phyloP scores from a whole-genome alignment of 2,797 vertebrate genomes.

The Takifugu ocellatus region DNA sequence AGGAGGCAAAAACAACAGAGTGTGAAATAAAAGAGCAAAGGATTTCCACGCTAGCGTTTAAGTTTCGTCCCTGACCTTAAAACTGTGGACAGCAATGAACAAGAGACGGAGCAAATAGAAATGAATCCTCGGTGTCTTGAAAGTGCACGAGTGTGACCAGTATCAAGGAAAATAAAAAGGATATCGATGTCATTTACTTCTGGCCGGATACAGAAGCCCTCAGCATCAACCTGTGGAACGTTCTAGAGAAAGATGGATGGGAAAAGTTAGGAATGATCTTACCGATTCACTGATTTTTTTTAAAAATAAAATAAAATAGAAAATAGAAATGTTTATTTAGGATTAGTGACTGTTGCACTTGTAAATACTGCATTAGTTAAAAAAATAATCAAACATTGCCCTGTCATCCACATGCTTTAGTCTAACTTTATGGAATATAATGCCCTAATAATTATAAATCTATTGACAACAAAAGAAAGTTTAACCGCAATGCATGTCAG shows the following conservation, averaged over 20 bases:
- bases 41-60: neutral
- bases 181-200: conserved; percentile 92
- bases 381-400: no score
- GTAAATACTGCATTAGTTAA: no score
- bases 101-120: neutral
- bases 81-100: neutral
- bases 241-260: conserved; percentile 74
- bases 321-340: no score
- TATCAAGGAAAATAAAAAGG: conserved; percentile 66
- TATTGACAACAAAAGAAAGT: no score
- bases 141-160: neutral
- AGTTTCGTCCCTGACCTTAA: neutral
- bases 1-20: conserved; percentile 27
- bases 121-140: neutral
- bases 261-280: neutral
- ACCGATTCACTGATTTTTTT: neutral
- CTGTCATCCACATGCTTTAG: neutral
- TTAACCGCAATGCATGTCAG: no score
- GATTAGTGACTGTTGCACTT: no score
- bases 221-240: conserved; percentile 91
- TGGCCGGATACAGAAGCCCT: conserved; percentile 95
- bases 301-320: neutral
- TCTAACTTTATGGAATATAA: neutral
- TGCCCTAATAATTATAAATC: neutral
- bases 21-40: neutral